Conservation (phyloP, 2,888 invertebrate species). For the Gymnoscelis rufifasciata region DNA sequence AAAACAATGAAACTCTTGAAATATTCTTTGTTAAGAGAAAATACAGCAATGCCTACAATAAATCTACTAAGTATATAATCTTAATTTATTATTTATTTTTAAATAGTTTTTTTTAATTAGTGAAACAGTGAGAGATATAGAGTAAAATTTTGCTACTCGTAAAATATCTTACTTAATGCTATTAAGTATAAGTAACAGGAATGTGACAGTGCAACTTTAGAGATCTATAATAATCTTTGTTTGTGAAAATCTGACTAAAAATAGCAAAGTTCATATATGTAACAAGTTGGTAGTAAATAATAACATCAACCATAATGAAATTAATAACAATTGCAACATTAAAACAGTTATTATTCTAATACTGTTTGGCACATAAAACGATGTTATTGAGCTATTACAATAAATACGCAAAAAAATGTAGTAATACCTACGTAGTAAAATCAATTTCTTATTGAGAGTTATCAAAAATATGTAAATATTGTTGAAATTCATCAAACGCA, state of each 20-base stretch:
- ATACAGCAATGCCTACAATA: conserved; percentile 33
- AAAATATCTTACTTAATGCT: conserved; percentile 35
- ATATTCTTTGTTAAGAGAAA: conserved; percentile 16
- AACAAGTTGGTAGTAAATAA: too few relatives aligned
- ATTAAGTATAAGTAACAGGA: conserved; percentile 49
- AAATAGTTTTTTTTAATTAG: conserved; percentile 45
- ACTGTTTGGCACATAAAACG: conserved; percentile 60
- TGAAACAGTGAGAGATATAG: conserved; percentile 65
- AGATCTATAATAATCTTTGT: too few relatives aligned
- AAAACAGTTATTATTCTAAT: too few relatives aligned
- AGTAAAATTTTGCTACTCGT: conserved; percentile 61
- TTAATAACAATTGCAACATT: too few relatives aligned
- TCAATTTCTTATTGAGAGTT: too few relatives aligned
- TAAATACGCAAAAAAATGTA: conserved; percentile 31
- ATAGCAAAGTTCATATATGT: too few relatives aligned
- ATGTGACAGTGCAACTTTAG: conserved; percentile 52
- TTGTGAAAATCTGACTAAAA: too few relatives aligned
- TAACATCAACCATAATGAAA: too few relatives aligned
- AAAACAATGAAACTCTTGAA: too few relatives aligned
- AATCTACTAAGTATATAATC: conserved; percentile 40
- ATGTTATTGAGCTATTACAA: conserved; percentile 59
- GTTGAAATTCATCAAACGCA: too few relatives aligned
- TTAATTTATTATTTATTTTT: conserved; percentile 43
- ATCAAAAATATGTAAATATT: too few relatives aligned
- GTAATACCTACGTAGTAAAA: too few relatives aligned